phyloP scores from a whole-genome alignment of 2,113 vertebrate species.

The Sinocyclocheilus anophthalmus region DNA sequence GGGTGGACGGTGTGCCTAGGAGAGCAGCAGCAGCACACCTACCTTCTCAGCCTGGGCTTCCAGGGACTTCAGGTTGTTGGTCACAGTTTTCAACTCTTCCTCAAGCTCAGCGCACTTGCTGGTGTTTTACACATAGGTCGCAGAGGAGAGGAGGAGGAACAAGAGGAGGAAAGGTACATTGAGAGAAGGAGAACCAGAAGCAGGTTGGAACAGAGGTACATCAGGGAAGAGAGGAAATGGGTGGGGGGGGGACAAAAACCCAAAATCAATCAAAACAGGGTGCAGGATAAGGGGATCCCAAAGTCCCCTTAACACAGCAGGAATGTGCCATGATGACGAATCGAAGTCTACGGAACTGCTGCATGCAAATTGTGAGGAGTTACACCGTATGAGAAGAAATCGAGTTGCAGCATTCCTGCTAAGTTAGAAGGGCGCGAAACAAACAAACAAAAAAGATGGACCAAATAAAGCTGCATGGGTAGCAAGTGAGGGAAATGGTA shows the following conservation, averaged over 20 bases:
- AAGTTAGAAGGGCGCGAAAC: slow-evolving; percentile 60
- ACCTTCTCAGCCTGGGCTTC: slow-evolving; percentile 99
- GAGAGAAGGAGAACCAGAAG: slow-evolving; percentile 69
- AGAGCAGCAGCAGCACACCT: slow-evolving; percentile 65
- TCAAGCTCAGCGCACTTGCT: slow-evolving; percentile 99
- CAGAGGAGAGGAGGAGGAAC: slow-evolving; percentile 56
- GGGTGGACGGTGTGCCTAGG: background rate
- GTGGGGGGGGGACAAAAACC: slow-evolving; percentile 53
- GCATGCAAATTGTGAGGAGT: slow-evolving; percentile 13
- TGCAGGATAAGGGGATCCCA: slow-evolving; percentile 39
- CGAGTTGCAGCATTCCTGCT: slow-evolving; percentile 68
- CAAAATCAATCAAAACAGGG: slow-evolving; percentile 75
- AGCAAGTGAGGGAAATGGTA: slow-evolving; percentile 68
- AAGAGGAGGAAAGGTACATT: slow-evolving; percentile 44
- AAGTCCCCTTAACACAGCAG: slow-evolving; percentile 66
- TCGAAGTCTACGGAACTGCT: background rate
- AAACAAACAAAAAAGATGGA: slow-evolving; percentile 65
- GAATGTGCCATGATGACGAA: slow-evolving; percentile 45
- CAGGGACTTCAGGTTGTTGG: slow-evolving; percentile 99
- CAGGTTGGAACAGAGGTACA: slow-evolving; percentile 33
- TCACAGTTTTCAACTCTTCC: slow-evolving; percentile 99
- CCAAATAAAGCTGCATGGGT: slow-evolving; percentile 62
- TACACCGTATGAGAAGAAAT: slow-evolving; percentile 6
- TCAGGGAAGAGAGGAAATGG: slow-evolving; percentile 41
- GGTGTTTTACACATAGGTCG: slow-evolving; percentile 82